Conservation (phyloP, 2,797 vertebrate species). For the Sphaeramia orbicularis region DNA sequence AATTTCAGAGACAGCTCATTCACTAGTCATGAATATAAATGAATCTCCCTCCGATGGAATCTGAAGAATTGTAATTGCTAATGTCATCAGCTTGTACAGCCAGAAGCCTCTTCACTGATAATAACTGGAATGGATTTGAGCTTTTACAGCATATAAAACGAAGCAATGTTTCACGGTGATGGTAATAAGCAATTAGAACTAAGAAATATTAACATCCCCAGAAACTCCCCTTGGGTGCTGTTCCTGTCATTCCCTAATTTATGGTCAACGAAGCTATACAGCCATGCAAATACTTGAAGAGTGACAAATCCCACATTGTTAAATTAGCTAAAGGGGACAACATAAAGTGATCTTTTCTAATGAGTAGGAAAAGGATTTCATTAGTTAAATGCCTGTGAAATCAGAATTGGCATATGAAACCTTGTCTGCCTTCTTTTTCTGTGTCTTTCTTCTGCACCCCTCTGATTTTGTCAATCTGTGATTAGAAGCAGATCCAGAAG, state of each 20-base stretch:
- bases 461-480: conserved; percentile 31
- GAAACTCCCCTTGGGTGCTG: conserved; percentile 13
- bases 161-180: conserved; percentile 4
- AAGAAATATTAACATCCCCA: conserved; percentile 19
- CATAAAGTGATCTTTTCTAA: conserved; percentile 5
- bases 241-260: conserved; percentile 21
- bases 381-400: conserved; percentile 16
- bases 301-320: background rate
- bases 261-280: background rate
- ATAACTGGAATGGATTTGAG: background rate
- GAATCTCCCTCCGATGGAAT: background rate
- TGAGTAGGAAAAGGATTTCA: conserved; percentile 10
- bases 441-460: background rate
- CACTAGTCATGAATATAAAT: conserved; percentile 1
- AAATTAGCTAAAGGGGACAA: conserved; percentile 2
- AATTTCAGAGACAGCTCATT: background rate
- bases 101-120: conserved; percentile 18
- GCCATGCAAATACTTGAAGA: conserved; percentile 8
- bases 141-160: conserved; percentile 12
- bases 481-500: conserved; percentile 76
- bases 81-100: conserved; percentile 14
- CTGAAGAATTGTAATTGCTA: background rate
- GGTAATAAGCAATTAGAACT: conserved; percentile 26
- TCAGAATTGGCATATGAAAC: conserved; percentile 7
- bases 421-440: conserved; percentile 2